Percentiles rank a stretch among this genome's conserved stretches.
phyloP scores from a whole-genome alignment of 2,797 vertebrate genomes.

The Sebastes flavidus region DNA sequence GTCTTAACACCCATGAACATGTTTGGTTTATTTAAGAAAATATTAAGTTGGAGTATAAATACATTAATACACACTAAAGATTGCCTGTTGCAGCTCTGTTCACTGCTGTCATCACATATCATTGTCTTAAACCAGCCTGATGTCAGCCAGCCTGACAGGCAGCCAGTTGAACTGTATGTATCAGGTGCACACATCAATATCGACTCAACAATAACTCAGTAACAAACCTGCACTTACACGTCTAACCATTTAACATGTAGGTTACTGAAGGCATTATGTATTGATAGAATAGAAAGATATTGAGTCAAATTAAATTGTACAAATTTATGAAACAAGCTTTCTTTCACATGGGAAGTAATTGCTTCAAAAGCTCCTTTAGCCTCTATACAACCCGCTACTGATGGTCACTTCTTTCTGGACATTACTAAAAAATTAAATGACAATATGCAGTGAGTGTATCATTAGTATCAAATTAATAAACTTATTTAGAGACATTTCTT shows the following conservation, averaged over 20 bases:
- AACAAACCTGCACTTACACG: no score
- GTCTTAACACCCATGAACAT: background rate
- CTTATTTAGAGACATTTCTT: slow-evolving; percentile 34
- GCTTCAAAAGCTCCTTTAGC: no score
- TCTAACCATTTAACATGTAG: no score
- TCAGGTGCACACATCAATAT: background rate
- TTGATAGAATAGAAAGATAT: no score
- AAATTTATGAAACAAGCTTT: no score
- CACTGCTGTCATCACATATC: background rate
- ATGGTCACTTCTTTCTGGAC: no score
- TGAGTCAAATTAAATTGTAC: no score
- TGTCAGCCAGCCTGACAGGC: background rate
- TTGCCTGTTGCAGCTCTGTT: background rate
- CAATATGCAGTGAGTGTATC: slow-evolving; percentile 39
- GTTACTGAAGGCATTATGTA: no score
- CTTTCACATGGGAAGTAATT: no score
- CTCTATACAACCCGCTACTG: no score
- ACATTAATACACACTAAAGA: background rate
- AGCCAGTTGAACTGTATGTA: background rate
- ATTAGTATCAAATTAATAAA: slow-evolving; percentile 69
- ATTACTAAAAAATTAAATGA: slow-evolving; percentile 14
- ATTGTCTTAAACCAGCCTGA: background rate
- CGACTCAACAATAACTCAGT: no score
- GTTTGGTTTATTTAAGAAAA: background rate
- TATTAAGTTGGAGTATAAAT: background rate